phyloP scores from a whole-genome alignment of 2,113 vertebrate species.

The Gorilla gorilla region DNA sequence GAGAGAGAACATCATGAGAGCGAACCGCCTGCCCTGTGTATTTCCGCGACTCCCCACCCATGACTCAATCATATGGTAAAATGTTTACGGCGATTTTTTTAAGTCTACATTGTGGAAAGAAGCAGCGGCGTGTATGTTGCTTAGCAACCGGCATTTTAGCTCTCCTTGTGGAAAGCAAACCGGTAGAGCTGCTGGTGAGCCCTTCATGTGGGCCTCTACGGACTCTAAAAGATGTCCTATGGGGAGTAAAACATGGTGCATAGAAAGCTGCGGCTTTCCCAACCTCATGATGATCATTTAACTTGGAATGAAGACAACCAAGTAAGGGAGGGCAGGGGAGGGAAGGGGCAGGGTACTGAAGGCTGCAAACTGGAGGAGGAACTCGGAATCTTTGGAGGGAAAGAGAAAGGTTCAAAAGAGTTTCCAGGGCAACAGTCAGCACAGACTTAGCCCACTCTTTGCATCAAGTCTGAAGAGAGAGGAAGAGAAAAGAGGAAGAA shows the following conservation, averaged over 20 bases:
- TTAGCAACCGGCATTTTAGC: conserved; percentile 44
- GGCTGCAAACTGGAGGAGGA: not conserved
- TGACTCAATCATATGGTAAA: not conserved
- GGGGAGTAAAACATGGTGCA: not conserved
- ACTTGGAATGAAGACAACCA: not conserved
- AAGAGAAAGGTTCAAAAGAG: not conserved
- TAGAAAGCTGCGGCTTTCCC: not conserved
- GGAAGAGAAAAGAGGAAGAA: not conserved
- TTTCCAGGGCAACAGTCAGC: not conserved
- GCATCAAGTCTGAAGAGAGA: not conserved
- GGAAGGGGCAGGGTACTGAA: not conserved
- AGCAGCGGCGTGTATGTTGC: not conserved
- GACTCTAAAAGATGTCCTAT: not conserved
- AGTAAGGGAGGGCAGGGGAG: not conserved
- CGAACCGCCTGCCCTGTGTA: not conserved
- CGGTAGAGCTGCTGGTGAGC: conserved; percentile 35
- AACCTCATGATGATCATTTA: conserved; percentile 27
- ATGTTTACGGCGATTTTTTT: not conserved
- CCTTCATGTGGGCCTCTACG: not conserved
- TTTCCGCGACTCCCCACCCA: not conserved
- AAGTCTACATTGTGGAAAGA: not conserved
- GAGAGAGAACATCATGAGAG: not conserved
- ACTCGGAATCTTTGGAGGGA: not conserved
- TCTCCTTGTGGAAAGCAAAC: conserved; percentile 5
- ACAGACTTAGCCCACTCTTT: not conserved